phyloP scores from a whole-genome alignment of 2,888 invertebrate genomes.

The Phragmatobia fuliginosa region DNA sequence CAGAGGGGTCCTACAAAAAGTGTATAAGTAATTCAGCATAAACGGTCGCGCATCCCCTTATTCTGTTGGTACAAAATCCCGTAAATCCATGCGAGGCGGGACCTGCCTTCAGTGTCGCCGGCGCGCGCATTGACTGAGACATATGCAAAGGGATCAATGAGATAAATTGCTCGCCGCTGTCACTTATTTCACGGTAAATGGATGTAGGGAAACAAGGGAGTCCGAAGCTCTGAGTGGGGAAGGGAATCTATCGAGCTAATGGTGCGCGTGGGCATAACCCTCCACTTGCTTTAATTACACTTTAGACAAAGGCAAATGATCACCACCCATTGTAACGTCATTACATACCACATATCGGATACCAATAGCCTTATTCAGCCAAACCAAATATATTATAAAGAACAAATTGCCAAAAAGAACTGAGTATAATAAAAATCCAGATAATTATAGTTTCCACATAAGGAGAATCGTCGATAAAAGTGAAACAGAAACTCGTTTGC shows the following conservation, averaged over 20 bases:
- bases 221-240: slow-evolving; percentile 37
- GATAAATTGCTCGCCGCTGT: slow-evolving; percentile 78
- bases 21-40: slow-evolving; percentile 67
- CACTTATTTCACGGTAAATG: slow-evolving; percentile 75
- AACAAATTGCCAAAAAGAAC: slow-evolving; percentile 26
- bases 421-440: slow-evolving; percentile 7
- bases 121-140: slow-evolving; percentile 77
- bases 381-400: slow-evolving; percentile 31
- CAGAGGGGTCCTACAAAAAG: slow-evolving; percentile 61
- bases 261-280: slow-evolving; percentile 76
- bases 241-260: slow-evolving; percentile 62
- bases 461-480: slow-evolving; percentile 33
- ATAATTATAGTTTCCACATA: slow-evolving; percentile 21
- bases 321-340: slow-evolving; percentile 37
- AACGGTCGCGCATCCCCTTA: slow-evolving; percentile 64
- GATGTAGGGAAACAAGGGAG: slow-evolving; percentile 51
- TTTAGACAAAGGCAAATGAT: slow-evolving; percentile 61
- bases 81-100: slow-evolving; percentile 70
- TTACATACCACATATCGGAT: slow-evolving; percentile 16
- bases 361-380: slow-evolving; percentile 27
- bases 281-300: slow-evolving; percentile 65
- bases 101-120: slow-evolving; percentile 48
- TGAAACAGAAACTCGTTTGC: slow-evolving; percentile 36
- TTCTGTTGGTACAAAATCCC: slow-evolving; percentile 65
- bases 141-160: slow-evolving; percentile 83